Evolutionary conservation across 2,888 invertebrate genomes (phyloP), one percentile per base, ranked within the genome.

Genomic region (Beris chalybata): DNA sequence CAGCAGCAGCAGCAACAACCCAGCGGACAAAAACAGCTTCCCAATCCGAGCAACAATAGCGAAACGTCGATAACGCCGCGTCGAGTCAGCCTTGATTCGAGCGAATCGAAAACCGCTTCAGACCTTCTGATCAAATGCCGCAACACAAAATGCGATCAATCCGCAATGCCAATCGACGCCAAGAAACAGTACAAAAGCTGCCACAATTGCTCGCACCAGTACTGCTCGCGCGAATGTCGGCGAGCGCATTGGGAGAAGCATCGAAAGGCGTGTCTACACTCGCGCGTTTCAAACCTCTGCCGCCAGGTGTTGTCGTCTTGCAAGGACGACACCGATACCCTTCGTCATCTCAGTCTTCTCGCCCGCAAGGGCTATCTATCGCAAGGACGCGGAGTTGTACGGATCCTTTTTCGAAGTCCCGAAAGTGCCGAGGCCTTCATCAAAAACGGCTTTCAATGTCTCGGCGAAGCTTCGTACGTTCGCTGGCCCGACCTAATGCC

Each of bases 201-300:
- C 81, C 95, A 95, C 83, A 96, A 97, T 80, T 97, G 97, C 83
- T 91, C 92, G 72, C 93, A 95, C 76, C 88, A 92, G 76, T 97
- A 97, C 82, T 97, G 97, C 82, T 93, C 94, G 69, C 86, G 93
- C 69, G 90, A 92, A 75, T 97, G 97, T 79, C 87, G 97, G 30
- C 84, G 92, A 69, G 88, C 91, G 12, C 95, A 97, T 78, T 97
- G 96, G 96, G 92, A 93, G 76, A 90, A 91, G 74, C 97, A 97
- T 78, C 88, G 95, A 69, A 91, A 91, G 75, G 90, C 91, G 45
- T 97, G 97, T 78, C 83, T 94, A 70, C 94, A 95, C 80, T 94
- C 94, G 22, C 85, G 96, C 59, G 94, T 95, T 55, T 95, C 94
- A 73, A 89, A 92, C 45, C 83, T 95, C 32, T 97, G 96, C 79